Evolutionary conservation across 2,888 invertebrate genomes (phyloP), one percentile per base, ranked within the genome.

Genomic region (Hirtodrosophila confusa): DNA sequence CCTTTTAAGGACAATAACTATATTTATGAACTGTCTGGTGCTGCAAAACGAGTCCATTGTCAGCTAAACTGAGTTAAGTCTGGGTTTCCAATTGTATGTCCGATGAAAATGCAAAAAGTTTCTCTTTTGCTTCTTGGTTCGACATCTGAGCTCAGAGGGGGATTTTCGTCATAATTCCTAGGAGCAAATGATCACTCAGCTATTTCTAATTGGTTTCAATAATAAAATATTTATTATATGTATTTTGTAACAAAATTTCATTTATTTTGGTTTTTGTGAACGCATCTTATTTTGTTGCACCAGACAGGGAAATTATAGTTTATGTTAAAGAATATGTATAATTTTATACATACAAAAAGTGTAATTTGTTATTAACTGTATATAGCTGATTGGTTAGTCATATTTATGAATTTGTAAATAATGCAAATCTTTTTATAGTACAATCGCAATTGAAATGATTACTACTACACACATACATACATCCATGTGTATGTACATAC

Each of bases 1-100:
- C 9, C 9, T 36, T n/a, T 12, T 17, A 8, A 31, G 0, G 7
- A 8, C 49, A 57, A 40, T 27, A 27, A 41, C 27, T 41, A 10
- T 17, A 27, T 27, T 27, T 27, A 43, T 44, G 53, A 11, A 11
- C 31, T 72, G 47, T 71, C 48, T 72, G 65, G 56, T 70, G 71
- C 55, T 41, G 41, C 45, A 50, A 67, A 43, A 43, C 5, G 10
- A 17, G 8, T 12, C 3, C 17, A 29, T 29, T 31, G 33, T 41
- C 7, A 47, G 4, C 12, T 24, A 17, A 17, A n/a, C n/a, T 9
- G 9, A 31, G 4, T 31, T 4, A 7, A 6, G 31, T 2, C 24
- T 12, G 24, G 4, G 5, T 9, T 11, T 48, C 23, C 37, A 49
- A 37, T 49, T 37, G 23, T 5, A 12, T 44, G 23, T 39, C 12